These are phyloP conservation scores for Papilio machaon DNA, from an alignment of 1,140 invertebrate species.

Conservation along the genomic window DNA sequence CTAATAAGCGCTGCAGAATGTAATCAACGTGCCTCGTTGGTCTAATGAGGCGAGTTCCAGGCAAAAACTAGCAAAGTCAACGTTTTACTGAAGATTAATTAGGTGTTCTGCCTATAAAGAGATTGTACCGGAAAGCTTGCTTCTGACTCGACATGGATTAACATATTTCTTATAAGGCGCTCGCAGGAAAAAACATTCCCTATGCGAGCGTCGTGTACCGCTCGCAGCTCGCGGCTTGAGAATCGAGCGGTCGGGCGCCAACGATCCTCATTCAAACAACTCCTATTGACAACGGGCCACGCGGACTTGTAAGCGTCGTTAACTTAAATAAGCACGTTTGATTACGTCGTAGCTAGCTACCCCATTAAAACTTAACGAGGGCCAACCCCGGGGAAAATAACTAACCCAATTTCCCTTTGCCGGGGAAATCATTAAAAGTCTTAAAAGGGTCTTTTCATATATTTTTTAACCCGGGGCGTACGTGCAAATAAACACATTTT, in stretches of 20 bases:
- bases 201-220: not conserved
- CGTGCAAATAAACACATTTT: conserved; percentile 82
- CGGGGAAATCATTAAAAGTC: conserved; percentile 82
- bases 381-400: conserved; percentile 80
- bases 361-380: conserved; percentile 82
- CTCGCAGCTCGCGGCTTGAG: not conserved
- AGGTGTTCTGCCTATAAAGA: conserved; percentile 72
- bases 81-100: conserved; percentile 80
- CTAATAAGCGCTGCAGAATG: conserved; percentile 81
- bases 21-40: conserved; percentile 80
- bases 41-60: conserved; percentile 79
- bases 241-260: conserved; percentile 18
- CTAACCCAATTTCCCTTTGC: conserved; percentile 82
- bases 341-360: conserved; percentile 81
- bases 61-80: conserved; percentile 77
- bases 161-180: conserved; percentile 56
- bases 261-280: conserved; percentile 51
- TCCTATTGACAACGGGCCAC: conserved; percentile 76
- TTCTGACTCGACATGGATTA: conserved; percentile 63
- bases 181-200: conserved; percentile 41
- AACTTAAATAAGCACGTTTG: conserved; percentile 81
- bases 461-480: conserved; percentile 79
- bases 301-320: conserved; percentile 77
- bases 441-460: conserved; percentile 82
- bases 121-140: conserved; percentile 61